Base-by-base conservation (phyloP, 2,113 vertebrate genomes). In the Pachypanchax playfairii region DNA sequence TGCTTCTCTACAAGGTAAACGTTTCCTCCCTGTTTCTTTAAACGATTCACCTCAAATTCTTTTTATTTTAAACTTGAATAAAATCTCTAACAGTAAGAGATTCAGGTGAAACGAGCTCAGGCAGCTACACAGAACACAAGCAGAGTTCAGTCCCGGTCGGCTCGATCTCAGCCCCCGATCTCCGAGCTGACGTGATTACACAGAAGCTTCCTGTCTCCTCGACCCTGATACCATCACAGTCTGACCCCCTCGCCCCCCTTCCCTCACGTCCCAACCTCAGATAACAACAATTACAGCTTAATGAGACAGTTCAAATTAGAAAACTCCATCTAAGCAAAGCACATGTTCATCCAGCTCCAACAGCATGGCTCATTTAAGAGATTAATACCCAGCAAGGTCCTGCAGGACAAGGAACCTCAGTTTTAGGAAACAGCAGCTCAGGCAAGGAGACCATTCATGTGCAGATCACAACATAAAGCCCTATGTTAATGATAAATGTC, bases 171-270 rank as follows among this genome's bases (percentile, higher is more conserved):
- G 75, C 71, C 63, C n/a, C 69, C 49, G 52, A 91, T 90, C 83
- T 82, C 67, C 57, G 64, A 85, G 60, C 78, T 89, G 89, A 90
- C 85, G 53, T 88, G 89, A 91, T 91, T 91, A 91, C 73, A 83
- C 80, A 87, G 78, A 74, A 75, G 83, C 87, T 91, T 91, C 90
- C 88, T 90, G 88, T 87, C 89, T 90, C 84, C 82, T 67, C 42
- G 9, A 38, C 47, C 65, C 42, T 6, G 89, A 91, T 91, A 88
- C 56, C 83, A 91, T 91, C 90, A 80, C 59, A 21, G 83, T 70
- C 84, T 71, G 86, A 80, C 81, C 83, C 75, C 25, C 31, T 68
- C 74, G 67, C 68, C 75, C 73, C 65, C 64, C 77, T 71, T 80
- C 77, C 75, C 59, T 38, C 50, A 18, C 41, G 29, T 73, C 73